phyloP scores from a whole-genome alignment of 2,888 invertebrate genomes.

The Cyrtodaria siliqua region DNA sequence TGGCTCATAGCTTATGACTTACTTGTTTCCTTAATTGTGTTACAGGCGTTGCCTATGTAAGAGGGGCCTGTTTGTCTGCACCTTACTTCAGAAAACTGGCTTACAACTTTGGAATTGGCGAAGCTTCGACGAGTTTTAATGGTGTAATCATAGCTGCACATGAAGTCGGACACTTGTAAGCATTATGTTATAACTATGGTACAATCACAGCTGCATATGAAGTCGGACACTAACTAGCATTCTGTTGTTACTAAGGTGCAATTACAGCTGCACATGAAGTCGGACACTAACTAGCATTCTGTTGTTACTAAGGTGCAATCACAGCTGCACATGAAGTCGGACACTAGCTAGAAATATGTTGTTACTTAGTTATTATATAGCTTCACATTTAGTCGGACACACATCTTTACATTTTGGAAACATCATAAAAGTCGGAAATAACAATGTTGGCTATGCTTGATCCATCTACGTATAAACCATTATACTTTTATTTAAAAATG shows the following conservation, averaged over 20 bases:
- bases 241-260: conserved; percentile 78
- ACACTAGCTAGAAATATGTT: conserved; percentile 80
- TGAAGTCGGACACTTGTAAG: conserved; percentile 81
- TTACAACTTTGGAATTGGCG: conserved; percentile 78
- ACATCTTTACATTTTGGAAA: too few species aligned
- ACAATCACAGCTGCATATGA: conserved; percentile 78
- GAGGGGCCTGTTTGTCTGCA: conserved; percentile 77
- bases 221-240: conserved; percentile 80
- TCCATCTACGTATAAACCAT: too few species aligned
- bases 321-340: conserved; percentile 79
- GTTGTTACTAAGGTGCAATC: conserved; percentile 77
- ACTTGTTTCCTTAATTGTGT: too few species aligned
- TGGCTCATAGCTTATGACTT: too few species aligned
- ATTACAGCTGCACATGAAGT: conserved; percentile 79
- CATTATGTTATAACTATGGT: too few species aligned
- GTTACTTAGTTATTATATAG: conserved; percentile 76
- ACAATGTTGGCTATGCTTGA: too few species aligned
- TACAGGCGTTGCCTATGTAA: conserved; percentile 77
- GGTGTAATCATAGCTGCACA: conserved; percentile 79
- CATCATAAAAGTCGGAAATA: too few species aligned
- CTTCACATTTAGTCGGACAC: conserved; percentile 79
- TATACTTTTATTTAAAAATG: too few species aligned
- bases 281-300: conserved; percentile 80
- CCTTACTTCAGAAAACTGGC: conserved; percentile 70
- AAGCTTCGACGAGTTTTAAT: conserved; percentile 76